phyloP scores from a whole-genome alignment of 2,113 vertebrate genomes.

The Alaudala cheleensis region DNA sequence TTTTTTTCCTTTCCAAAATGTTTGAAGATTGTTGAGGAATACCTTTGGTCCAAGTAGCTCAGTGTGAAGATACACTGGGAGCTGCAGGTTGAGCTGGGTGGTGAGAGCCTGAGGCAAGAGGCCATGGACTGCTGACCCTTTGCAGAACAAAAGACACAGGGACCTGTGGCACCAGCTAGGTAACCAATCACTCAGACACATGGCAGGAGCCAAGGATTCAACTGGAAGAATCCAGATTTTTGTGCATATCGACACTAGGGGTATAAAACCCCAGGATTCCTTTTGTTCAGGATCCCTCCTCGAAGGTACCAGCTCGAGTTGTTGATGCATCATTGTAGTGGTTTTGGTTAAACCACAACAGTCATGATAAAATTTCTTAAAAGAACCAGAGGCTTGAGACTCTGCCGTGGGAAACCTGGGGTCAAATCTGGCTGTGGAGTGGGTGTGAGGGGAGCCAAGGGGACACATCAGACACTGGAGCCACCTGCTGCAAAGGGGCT shows the following conservation, averaged over 20 bases:
- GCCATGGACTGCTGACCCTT: not conserved
- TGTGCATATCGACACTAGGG: rapidly evolving
- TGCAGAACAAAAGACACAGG: not conserved
- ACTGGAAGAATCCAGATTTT: not conserved
- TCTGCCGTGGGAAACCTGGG: not conserved
- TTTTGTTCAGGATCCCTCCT: not conserved
- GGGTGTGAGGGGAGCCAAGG: not conserved
- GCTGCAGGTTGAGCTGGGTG: not conserved
- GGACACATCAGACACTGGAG: rapidly evolving
- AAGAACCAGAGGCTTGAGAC: not conserved
- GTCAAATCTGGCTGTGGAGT: not conserved
- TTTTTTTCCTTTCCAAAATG: not conserved
- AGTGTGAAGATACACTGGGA: not conserved
- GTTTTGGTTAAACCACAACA: not conserved
- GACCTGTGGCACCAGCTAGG: not conserved
- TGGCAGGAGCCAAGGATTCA: not conserved
- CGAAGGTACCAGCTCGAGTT: rapidly evolving
- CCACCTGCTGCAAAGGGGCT: rapidly evolving
- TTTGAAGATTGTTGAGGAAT: not conserved
- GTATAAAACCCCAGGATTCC: not conserved
- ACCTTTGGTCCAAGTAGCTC: not conserved
- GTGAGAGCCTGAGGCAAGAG: not conserved
- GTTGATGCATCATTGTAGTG: not conserved
- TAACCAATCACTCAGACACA: not conserved
- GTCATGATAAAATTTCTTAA: not conserved